These are phyloP conservation scores for Gymnorhina tibicen DNA, from an alignment of 2,113 vertebrate species.

Conservation along the genomic window DNA sequence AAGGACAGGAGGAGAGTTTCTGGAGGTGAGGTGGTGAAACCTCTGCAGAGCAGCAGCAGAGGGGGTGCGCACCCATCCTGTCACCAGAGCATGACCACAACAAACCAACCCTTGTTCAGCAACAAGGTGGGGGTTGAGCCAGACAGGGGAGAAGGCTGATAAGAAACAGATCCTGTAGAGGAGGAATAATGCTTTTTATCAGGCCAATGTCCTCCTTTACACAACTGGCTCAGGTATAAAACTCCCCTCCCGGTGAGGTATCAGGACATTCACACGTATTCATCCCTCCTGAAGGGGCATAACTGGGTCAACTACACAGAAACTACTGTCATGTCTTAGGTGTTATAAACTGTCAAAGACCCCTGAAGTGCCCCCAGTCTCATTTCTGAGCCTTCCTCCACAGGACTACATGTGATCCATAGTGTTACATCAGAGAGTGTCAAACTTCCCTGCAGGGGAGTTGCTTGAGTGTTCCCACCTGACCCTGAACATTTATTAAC, in stretches of 20 bases:
- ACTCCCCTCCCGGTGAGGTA: neutral
- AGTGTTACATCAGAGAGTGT: neutral
- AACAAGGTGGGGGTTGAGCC: neutral
- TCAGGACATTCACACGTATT: neutral
- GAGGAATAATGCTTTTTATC: neutral
- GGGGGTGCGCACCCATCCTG: accelerated
- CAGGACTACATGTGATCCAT: neutral
- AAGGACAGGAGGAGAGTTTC: neutral
- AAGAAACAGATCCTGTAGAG: neutral
- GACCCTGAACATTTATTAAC: neutral
- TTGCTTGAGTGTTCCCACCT: neutral
- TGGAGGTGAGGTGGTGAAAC: neutral
- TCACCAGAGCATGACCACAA: neutral
- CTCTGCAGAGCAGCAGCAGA: neutral
- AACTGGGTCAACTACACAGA: neutral
- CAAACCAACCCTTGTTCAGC: neutral
- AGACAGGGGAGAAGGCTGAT: neutral
- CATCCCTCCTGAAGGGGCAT: neutral
- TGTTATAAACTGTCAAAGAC: neutral
- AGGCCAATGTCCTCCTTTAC: neutral
- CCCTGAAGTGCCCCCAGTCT: neutral
- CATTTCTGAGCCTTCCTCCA: neutral
- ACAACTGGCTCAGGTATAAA: neutral
- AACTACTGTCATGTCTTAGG: neutral
- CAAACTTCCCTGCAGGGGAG: neutral